A percentile compares a stretch with the other conserved stretches of the same genome.
Evolutionary conservation across 2,113 vertebrate species (phyloP).

Genomic region (Rhodinocichla rosea): DNA sequence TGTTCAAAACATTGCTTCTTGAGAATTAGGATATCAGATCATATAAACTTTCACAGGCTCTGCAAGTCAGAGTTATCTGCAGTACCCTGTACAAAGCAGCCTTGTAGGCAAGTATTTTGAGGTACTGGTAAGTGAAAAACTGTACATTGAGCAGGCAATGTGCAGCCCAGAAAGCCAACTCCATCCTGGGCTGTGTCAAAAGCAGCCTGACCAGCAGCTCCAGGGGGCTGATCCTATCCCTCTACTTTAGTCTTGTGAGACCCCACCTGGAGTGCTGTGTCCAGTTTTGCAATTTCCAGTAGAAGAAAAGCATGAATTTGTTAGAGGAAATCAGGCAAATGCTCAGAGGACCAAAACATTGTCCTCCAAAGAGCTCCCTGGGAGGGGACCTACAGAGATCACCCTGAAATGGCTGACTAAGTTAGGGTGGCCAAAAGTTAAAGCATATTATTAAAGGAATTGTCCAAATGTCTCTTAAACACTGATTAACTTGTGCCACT

Average conservation of each 20-base stretch:
- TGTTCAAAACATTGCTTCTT: neutral
- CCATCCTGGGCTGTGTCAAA: neutral
- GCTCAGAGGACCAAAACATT: neutral
- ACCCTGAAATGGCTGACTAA: neutral
- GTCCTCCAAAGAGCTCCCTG: neutral
- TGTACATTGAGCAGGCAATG: rapidly evolving
- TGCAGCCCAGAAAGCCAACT: neutral
- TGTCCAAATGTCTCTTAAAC: neutral
- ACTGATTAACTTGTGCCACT: no score
- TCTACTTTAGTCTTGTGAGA: neutral
- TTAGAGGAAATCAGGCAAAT: neutral
- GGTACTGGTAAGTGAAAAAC: neutral
- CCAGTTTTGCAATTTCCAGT: neutral
- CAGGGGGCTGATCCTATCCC: neutral
- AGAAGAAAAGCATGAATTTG: neutral
- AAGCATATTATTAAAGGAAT: neutral
- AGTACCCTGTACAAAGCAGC: neutral
- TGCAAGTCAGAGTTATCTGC: neutral
- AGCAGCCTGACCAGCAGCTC: neutral
- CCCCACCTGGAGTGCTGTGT: rapidly evolving
- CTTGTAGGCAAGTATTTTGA: neutral
- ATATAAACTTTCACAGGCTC: neutral
- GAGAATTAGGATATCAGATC: neutral
- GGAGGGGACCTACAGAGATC: neutral
- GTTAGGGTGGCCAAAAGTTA: neutral